Evolutionary conservation across 2,888 invertebrate species (phyloP), one percentile per base, ranked within the genome.

Genomic region (Orthosia cruda): DNA sequence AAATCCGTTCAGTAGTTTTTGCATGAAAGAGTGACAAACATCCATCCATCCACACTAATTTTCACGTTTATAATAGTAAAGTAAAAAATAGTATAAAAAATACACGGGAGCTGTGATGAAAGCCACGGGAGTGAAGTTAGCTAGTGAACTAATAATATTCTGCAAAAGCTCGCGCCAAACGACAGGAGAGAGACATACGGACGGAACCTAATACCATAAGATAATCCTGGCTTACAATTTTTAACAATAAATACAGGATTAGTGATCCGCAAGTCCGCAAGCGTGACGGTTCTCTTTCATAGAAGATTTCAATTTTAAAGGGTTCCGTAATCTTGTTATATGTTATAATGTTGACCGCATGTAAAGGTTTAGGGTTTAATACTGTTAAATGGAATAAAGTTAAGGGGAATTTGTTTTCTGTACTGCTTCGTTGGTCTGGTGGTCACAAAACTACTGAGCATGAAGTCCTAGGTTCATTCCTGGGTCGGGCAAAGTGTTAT

Each of bases 211-310:
- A 70, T 71, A 45, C 40, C 18, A 40, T 15, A 50, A 50, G 71
- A 79, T 76, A 79, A 76, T 71, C 80, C 71, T 0, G n/a, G 80
- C 75, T 76, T 72, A 76, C 72, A 57, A n/a, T 76, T 76, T 76
- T 76, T 72, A 23, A 76, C 76, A 80, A 73, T 72, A 83, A 72
- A 72, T 61, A 68, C 52, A 26, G 62, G 62, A 69, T 83, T 71
- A 71, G 59, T 12, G 52, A 16, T 18, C 61, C 52, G 32, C 20
- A 11, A 58, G 26, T 18, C 61, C 52, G 32, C 20, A 11, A 58
- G 26, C 80, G 61, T 80, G 76, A 40, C 61, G 49, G 23, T 71
- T 61, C 63, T 55, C 65, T 63, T 73, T 68, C n/a, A 74, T 16
- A 61, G 20, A 32, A 75, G 64, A 75, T 71, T 71, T 75, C 20